Base-by-base conservation (phyloP, 2,888 invertebrate species). In the Archaeoteleia sp. region DNA sequence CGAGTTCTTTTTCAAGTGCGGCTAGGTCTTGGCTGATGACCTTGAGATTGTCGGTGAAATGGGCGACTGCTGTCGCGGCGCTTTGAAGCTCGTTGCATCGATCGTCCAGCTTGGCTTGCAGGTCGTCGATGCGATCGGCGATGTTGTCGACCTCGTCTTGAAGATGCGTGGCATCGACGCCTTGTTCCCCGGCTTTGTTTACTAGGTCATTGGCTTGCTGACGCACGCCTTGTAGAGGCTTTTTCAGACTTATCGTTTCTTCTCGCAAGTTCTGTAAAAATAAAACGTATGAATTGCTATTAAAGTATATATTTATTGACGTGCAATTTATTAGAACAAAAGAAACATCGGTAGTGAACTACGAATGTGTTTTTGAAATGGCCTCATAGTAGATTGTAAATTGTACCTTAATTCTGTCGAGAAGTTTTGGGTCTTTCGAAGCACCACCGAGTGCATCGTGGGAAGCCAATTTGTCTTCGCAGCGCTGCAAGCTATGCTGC, bases 1-100 rank as follows among this genome's bases (percentile, higher is more conserved):
- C 95, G 27, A 97, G 86, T 72, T 96, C 94, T 53, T 91, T 90
- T 81, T 97, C 97, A 48, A 97, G 86, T 51, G 90, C 91, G 0
- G 91, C 89, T 1, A 97, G 86, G 81, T 96, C 93, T 69, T 92
- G 89, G 12, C 91, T 90, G 1, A 96, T 87, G 30, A 86, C 88
- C 86, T 95, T 96, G 8, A 95, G 92, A 86, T 94, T 92, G 68
- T 95, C 95, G 86, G 95, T 94, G 87, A 96, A 96, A 77, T 94
- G 93, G 0, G 94, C 90, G 42, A 95, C 91, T 0, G 95, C 95
- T 0, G 93, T 93, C 0, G 95, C 94, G 0, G 95, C 95, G 0
- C 94, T 94, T 70, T 95, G 94, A 46, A 96, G 85, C 72, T 92
- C 90, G 42, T 91, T 91, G 75, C 92, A 92, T 2, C 95, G 90